A percentile compares a stretch with the other conserved stretches of the same genome.
Conservation (phyloP, 2,888 invertebrate species). For the Leucoptera coffeella region DNA sequence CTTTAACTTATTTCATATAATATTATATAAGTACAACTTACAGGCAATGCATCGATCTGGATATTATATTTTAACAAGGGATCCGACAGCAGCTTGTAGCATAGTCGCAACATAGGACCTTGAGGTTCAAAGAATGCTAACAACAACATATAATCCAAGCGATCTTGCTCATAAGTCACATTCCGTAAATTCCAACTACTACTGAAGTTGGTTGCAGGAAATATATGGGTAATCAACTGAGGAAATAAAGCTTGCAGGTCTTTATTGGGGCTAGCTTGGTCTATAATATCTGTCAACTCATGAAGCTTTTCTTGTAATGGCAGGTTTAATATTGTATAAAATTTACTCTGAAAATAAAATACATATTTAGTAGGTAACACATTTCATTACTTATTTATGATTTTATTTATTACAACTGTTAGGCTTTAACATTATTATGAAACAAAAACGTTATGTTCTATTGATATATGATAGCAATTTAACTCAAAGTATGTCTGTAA, state of each 20-base stretch:
- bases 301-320: constrained; percentile 45
- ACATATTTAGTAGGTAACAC: no score
- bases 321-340: constrained; percentile 44
- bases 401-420: no score
- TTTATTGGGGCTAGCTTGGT: constrained; percentile 43
- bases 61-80: constrained; percentile 77
- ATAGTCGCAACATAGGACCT: constrained; percentile 77
- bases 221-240: constrained; percentile 70
- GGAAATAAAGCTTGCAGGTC: constrained; percentile 77
- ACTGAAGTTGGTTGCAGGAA: constrained; percentile 58
- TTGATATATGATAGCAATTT: no score
- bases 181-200: constrained; percentile 75
- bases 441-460: no score
- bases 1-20: no score
- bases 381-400: no score
- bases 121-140: constrained; percentile 72
- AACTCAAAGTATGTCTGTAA: no score
- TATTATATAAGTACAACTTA: constrained; percentile 35
- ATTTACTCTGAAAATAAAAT: constrained; percentile 53
- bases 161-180: constrained; percentile 54
- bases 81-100: constrained; percentile 78
- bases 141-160: constrained; percentile 63
- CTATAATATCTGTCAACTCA: constrained; percentile 47
- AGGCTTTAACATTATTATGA: no score
- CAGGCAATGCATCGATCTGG: constrained; percentile 71